A percentile compares a stretch with the other conserved stretches of the same genome.
Evolutionary conservation across 1,140 invertebrate genomes (phyloP).

Genomic region (Drosophila elegans): DNA sequence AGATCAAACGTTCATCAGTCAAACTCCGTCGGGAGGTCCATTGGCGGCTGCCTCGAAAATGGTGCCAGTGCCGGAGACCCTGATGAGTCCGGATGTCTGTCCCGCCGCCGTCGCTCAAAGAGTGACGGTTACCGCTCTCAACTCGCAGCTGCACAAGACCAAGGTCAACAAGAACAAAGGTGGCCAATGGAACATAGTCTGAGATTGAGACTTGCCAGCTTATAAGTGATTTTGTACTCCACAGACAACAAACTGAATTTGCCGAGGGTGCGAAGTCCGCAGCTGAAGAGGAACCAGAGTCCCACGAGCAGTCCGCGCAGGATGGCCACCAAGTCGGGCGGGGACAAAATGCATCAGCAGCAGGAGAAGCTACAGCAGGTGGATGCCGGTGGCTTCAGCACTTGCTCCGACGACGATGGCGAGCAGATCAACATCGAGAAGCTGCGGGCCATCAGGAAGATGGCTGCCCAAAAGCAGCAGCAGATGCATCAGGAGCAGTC

Average conservation of each 20-base stretch:
- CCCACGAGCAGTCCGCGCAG: conserved; percentile 76
- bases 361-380: conserved; percentile 28
- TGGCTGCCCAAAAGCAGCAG: conserved; percentile 81
- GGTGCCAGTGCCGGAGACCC: conserved; percentile 93
- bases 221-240: conserved; percentile 7
- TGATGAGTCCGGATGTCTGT: conserved; percentile 93
- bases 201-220: background rate
- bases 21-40: conserved; percentile 84
- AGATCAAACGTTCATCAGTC: conserved; percentile 65
- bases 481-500: conserved; percentile 54
- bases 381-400: conserved; percentile 67
- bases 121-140: conserved; percentile 68
- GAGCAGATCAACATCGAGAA: conserved; percentile 85
- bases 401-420: conserved; percentile 70
- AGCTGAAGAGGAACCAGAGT: conserved; percentile 69
- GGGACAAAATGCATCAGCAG: conserved; percentile 29
- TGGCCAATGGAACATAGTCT: conserved; percentile 21
- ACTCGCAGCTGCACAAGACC: conserved; percentile 71
- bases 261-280: conserved; percentile 75
- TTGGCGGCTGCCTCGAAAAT: conserved; percentile 92
- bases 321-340: background rate
- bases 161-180: conserved; percentile 84
- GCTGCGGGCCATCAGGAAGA: conserved; percentile 83
- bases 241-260: conserved; percentile 82
- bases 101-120: conserved; percentile 85